These are phyloP conservation scores for Montipora capitata DNA, from an alignment of 92 coral and sea anemone species.

Conservation along the genomic window DNA sequence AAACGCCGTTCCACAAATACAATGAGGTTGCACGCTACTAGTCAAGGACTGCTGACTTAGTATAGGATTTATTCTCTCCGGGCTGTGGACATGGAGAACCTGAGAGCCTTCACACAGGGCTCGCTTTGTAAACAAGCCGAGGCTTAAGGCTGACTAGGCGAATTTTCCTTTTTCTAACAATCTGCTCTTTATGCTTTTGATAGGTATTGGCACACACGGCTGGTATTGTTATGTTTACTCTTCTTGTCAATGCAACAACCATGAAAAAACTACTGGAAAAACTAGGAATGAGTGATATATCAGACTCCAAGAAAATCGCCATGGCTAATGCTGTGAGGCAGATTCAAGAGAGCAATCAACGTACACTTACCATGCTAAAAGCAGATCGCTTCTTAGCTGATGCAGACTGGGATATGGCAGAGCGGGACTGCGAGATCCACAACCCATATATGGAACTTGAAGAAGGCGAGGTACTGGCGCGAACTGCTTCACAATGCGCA, in stretches of 20 bases:
- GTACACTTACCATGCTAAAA: slow-evolving; percentile 96
- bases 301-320: slow-evolving; percentile 97
- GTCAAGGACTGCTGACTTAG: too few species aligned
- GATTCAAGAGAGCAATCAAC: slow-evolving; percentile 88
- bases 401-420: slow-evolving; percentile 97
- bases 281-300: slow-evolving; percentile 98
- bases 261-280: slow-evolving; percentile 94
- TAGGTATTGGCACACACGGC: slow-evolving; percentile 97
- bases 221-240: slow-evolving; percentile 94
- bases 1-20: too few species aligned
- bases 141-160: too few species aligned
- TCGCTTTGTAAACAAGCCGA: too few species aligned
- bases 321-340: slow-evolving; percentile 96
- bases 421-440: slow-evolving; percentile 86
- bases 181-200: background rate
- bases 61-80: too few species aligned
- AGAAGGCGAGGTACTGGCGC: slow-evolving; percentile 80
- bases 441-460: slow-evolving; percentile 94
- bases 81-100: too few species aligned
- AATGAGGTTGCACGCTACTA: too few species aligned
- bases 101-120: too few species aligned
- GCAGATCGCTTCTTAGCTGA: slow-evolving; percentile 99
- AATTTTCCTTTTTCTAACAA: too few species aligned
- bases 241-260: slow-evolving; percentile 97
- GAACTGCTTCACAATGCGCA: background rate